Evolutionary conservation across 30 jellyfish, hydroid and myxozoan genomes (phyloP).

Genomic region (Aurelia aurita complex sp. Pacific): DNA sequence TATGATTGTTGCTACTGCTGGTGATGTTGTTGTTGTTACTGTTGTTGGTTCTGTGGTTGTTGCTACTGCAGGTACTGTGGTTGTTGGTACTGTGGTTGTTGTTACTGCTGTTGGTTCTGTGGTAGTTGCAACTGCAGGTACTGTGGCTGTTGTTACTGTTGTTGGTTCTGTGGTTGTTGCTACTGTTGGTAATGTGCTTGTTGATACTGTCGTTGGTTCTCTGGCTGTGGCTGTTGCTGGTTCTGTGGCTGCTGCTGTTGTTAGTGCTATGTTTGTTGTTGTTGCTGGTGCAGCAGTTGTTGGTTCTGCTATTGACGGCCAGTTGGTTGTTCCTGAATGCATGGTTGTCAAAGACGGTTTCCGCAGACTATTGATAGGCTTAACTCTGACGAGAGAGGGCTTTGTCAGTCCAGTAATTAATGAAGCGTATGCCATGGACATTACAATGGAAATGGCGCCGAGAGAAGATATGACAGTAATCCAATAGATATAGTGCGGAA

Average conservation of each 20-base stretch:
- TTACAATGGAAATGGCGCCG: slow-evolving; percentile 10
- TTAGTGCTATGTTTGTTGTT: too few species aligned
- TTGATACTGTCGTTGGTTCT: not conserved
- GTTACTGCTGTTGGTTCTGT: not conserved
- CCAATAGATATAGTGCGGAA: slow-evolving; percentile 20
- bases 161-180: too few species aligned
- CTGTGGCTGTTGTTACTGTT: too few species aligned
- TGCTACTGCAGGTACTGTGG: too few species aligned
- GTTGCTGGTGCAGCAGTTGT: not conserved
- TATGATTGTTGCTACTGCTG: not conserved
- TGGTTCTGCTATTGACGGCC: not conserved
- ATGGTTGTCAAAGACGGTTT: not conserved
- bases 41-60: too few species aligned
- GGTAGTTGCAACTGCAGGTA: too few species aligned
- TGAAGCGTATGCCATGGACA: slow-evolving; percentile 41
- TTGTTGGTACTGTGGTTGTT: too few species aligned
- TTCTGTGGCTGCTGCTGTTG: too few species aligned
- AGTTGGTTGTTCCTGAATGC: not conserved
- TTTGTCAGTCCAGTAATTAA: slow-evolving; percentile 10
- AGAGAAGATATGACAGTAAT: slow-evolving; percentile 24
- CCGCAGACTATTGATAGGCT: not conserved
- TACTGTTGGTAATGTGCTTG: not conserved
- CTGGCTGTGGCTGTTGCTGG: too few species aligned
- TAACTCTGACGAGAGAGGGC: not conserved
- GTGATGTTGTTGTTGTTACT: too few species aligned